Evolutionary conservation across 2,797 vertebrate genomes (phyloP).

Genomic region (Acanthornis magna): DNA sequence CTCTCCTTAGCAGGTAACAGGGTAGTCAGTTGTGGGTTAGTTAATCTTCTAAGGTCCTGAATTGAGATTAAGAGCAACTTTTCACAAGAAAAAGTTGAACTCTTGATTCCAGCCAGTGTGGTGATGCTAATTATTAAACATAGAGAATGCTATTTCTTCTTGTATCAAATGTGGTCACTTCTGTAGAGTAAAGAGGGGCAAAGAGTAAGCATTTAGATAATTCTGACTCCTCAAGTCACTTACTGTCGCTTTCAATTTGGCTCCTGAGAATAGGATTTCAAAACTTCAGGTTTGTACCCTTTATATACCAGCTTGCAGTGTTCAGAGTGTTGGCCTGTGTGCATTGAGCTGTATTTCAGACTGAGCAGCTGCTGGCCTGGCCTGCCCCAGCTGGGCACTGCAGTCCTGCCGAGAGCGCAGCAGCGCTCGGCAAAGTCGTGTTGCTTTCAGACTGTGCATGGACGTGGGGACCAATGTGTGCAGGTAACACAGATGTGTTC

Average conservation of each 20-base stretch:
- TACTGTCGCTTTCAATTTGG: background rate
- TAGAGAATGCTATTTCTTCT: background rate
- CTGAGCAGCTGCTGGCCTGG: background rate
- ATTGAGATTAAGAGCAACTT: background rate
- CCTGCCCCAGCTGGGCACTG: background rate
- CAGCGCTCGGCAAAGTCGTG: accelerated
- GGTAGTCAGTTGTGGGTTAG: background rate
- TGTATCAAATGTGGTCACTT: background rate
- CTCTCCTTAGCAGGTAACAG: background rate
- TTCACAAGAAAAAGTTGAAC: background rate
- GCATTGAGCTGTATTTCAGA: background rate
- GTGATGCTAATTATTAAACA: background rate
- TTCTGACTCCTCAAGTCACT: background rate
- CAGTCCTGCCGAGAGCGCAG: accelerated
- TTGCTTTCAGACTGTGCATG: accelerated
- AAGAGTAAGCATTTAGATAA: background rate
- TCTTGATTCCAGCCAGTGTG: background rate
- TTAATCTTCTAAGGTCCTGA: background rate
- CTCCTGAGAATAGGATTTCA: background rate
- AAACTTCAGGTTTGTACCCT: background rate
- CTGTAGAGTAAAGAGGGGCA: background rate
- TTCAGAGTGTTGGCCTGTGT: background rate
- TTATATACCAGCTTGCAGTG: background rate
- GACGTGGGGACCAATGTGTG: background rate
- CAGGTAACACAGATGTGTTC: background rate